A percentile compares a stretch with the other conserved stretches of the same genome.
Evolutionary conservation across 2,888 invertebrate species (phyloP).

Genomic region (Chrysolina oricalcia): DNA sequence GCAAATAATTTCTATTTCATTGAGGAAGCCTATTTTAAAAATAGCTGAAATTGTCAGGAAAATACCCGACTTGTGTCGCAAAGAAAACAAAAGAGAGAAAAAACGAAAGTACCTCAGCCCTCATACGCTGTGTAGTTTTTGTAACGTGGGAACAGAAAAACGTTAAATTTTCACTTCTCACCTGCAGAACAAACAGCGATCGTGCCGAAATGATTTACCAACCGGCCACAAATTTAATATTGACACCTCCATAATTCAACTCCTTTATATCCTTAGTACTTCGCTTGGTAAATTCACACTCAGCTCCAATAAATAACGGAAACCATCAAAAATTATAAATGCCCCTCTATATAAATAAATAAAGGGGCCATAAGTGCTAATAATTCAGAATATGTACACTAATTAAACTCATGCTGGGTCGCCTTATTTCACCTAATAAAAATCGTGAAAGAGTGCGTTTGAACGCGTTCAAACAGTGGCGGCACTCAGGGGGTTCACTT

Average conservation of each 20-base stretch:
- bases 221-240: constrained; percentile 33
- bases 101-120: too few species aligned
- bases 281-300: constrained; percentile 24
- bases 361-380: constrained; percentile 49
- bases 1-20: too few species aligned
- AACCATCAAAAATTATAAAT: constrained; percentile 43
- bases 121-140: not conserved
- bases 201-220: constrained; percentile 34
- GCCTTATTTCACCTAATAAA: constrained; percentile 47
- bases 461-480: constrained; percentile 7
- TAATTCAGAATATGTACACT: constrained; percentile 55
- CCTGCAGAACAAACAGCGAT: constrained; percentile 33
- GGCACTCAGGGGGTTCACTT: not conserved
- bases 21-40: too few species aligned
- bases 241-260: constrained; percentile 34
- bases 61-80: too few species aligned
- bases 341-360: constrained; percentile 37
- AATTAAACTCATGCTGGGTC: constrained; percentile 56
- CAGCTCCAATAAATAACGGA: constrained; percentile 43
- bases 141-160: constrained; percentile 17
- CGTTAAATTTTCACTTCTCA: constrained; percentile 16
- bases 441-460: constrained; percentile 44
- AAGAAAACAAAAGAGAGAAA: too few species aligned
- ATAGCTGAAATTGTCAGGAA: too few species aligned
- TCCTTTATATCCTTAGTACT: constrained; percentile 28